Evolutionary conservation across 1,140 invertebrate genomes (phyloP).

Genomic region (Philopotamus ludificatus): DNA sequence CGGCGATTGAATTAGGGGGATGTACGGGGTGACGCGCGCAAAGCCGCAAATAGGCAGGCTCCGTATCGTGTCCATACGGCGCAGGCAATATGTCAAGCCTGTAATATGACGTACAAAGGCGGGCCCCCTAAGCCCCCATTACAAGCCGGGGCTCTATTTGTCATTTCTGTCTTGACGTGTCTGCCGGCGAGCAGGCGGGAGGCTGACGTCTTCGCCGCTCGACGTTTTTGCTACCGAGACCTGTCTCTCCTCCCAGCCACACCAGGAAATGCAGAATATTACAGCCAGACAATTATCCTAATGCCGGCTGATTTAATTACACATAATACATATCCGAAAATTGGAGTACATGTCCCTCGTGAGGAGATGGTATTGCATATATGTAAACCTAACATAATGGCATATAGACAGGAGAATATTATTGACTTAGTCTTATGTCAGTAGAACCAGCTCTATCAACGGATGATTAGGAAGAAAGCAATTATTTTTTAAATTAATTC

Average conservation of each 20-base stretch:
- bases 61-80: conserved; percentile 16
- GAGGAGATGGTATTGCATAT: no score
- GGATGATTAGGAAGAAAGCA: no score
- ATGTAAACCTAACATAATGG: no score
- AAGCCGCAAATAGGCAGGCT: conserved; percentile 16
- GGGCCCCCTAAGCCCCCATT: conserved; percentile 28
- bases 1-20: background rate
- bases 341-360: no score
- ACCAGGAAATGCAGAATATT: no score
- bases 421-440: no score
- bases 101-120: conserved; percentile 36
- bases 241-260: background rate
- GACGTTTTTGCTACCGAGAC: conserved; percentile 5
- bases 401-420: no score
- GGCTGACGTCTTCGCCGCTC: background rate
- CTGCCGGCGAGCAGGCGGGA: background rate
- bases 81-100: conserved; percentile 38
- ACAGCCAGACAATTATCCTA: no score
- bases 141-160: conserved; percentile 33
- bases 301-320: no score
- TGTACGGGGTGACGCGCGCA: background rate
- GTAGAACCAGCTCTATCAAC: no score
- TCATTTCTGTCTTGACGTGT: conserved; percentile 28
- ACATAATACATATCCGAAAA: no score
- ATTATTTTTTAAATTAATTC: no score